These are phyloP conservation scores for Ormyrus rosae DNA, from an alignment of 2,888 invertebrate genomes.

Conservation along the genomic window DNA sequence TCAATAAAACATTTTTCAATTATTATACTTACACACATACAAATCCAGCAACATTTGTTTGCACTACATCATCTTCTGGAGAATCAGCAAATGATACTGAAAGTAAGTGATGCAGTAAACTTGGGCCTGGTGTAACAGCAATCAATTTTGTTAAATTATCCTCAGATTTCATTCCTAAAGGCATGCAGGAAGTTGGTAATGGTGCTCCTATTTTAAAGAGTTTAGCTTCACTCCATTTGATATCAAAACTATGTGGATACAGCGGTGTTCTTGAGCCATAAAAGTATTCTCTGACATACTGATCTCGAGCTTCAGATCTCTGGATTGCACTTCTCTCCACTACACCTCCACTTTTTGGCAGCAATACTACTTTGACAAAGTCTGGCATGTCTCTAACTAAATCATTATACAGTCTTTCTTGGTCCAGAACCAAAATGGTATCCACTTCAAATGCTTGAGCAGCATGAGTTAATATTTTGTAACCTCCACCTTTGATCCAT, in stretches of 20 bases:
- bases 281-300: constrained; percentile 94
- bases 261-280: constrained; percentile 90
- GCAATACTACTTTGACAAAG: constrained; percentile 92
- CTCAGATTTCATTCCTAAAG: constrained; percentile 94
- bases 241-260: constrained; percentile 96
- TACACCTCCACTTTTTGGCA: constrained; percentile 98
- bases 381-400: constrained; percentile 94
- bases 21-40: constrained; percentile 89
- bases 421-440: constrained; percentile 95
- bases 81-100: constrained; percentile 92
- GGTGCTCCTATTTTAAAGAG: constrained; percentile 97
- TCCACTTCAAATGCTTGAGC: constrained; percentile 97
- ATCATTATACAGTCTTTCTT: constrained; percentile 96
- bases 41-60: constrained; percentile 92
- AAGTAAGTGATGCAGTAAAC: constrained; percentile 90
- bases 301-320: constrained; percentile 86
- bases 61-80: constrained; percentile 89
- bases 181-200: constrained; percentile 96
- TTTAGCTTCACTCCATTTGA: constrained; percentile 92
- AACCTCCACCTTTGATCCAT: constrained; percentile 96
- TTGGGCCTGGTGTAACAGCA: constrained; percentile 84
- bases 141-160: constrained; percentile 95
- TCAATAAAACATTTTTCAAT: neutral
- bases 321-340: constrained; percentile 88
- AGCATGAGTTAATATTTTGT: constrained; percentile 89